These are phyloP conservation scores for Nymphicus hollandicus DNA, from an alignment of 2,113 vertebrate genomes.

Conservation along the genomic window DNA sequence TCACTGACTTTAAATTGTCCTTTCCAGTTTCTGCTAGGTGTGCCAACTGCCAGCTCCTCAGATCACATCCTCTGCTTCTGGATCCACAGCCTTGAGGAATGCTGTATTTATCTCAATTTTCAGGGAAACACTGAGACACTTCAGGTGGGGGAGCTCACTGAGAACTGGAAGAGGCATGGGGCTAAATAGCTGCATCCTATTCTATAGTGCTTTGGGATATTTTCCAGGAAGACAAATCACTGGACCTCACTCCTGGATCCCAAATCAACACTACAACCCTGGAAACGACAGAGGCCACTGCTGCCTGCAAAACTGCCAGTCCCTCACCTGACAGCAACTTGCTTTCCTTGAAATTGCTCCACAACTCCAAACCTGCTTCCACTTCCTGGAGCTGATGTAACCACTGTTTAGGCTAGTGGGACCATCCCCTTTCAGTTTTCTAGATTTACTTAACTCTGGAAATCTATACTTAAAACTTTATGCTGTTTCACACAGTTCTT, in stretches of 20 bases:
- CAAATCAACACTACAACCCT: background rate
- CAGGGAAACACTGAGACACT: accelerated
- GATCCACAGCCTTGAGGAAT: background rate
- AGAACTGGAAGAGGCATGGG: background rate
- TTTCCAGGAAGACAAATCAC: background rate
- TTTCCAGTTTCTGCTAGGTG: background rate
- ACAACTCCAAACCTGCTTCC: background rate
- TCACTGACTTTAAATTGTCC: accelerated
- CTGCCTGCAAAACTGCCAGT: background rate
- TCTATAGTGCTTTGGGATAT: background rate
- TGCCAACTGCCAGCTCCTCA: background rate
- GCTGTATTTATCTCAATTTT: background rate
- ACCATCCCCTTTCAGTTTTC: background rate
- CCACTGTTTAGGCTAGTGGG: background rate
- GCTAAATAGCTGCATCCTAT: background rate
- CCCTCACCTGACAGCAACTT: background rate
- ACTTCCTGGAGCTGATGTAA: background rate
- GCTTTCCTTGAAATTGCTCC: background rate
- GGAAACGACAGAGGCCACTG: background rate
- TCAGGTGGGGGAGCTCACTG: background rate
- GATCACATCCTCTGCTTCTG: background rate
- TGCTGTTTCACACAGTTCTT: background rate
- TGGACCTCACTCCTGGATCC: background rate
- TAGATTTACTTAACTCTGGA: background rate
- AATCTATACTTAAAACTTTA: background rate